These are phyloP conservation scores for Danaus melanippus DNA, from an alignment of 1,140 invertebrate genomes.

Conservation along the genomic window DNA sequence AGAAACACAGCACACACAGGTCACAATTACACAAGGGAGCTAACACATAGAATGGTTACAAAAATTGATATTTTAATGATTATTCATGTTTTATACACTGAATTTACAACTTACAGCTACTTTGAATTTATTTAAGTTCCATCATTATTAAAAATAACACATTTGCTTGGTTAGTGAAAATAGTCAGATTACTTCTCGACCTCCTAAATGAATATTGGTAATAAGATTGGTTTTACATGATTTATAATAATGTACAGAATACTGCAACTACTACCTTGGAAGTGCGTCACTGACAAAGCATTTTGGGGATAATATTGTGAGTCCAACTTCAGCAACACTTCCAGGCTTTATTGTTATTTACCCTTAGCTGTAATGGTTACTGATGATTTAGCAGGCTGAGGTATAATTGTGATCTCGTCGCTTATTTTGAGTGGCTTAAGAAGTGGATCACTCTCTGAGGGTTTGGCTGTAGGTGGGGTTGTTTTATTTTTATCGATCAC, in stretches of 20 bases:
- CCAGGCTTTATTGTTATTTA: conserved; percentile 52
- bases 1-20: conserved; percentile 37
- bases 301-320: conserved; percentile 25
- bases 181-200: conserved; percentile 42
- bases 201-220: conserved; percentile 42
- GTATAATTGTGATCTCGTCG: conserved; percentile 94
- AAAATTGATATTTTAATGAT: conserved; percentile 19
- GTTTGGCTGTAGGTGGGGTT: conserved; percentile 45
- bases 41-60: conserved; percentile 12
- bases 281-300: conserved; percentile 43
- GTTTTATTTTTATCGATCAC: conserved; percentile 86
- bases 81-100: conserved; percentile 52
- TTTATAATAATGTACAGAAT: conserved; percentile 63
- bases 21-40: conserved; percentile 37
- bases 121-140: conserved; percentile 22
- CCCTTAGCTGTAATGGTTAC: conserved; percentile 61
- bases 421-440: conserved; percentile 91
- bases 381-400: conserved; percentile 79
- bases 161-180: conserved; percentile 43
- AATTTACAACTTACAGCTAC: conserved; percentile 51
- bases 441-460: conserved; percentile 77
- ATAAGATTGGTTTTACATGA: conserved; percentile 34
- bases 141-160: conserved; percentile 48
- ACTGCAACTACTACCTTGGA: conserved; percentile 48
- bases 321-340: conserved; percentile 34